phyloP scores from a whole-genome alignment of 2,888 invertebrate species.

The Phragmatobia fuliginosa region DNA sequence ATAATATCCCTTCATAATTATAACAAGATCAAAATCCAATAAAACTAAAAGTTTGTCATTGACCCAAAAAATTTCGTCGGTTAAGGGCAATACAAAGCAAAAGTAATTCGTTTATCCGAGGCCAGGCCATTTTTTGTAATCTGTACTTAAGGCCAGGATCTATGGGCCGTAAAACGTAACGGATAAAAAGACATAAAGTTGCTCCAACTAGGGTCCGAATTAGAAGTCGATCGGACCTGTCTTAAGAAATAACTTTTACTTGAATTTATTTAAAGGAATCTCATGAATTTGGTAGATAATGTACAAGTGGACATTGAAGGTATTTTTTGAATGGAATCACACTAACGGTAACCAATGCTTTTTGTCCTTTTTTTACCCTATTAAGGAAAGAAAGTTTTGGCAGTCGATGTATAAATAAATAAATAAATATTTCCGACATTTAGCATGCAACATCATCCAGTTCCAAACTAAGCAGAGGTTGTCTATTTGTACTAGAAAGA shows the following conservation, averaged over 20 bases:
- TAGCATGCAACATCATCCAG: too few species aligned
- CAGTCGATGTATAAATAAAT: too few species aligned
- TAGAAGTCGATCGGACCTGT: constrained; percentile 14
- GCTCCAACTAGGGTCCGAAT: constrained; percentile 19
- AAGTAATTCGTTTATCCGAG: constrained; percentile 21
- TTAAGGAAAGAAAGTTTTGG: too few species aligned
- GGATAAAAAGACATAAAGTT: constrained; percentile 37
- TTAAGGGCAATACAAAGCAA: constrained; percentile 9
- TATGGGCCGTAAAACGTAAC: constrained; percentile 43
- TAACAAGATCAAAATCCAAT: constrained; percentile 5
- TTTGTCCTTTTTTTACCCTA: too few species aligned
- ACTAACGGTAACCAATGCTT: neutral
- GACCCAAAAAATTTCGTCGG: constrained; percentile 4
- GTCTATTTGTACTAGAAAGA: too few species aligned
- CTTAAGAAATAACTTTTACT: neutral
- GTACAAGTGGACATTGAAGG: neutral
- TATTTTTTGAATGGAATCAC: neutral
- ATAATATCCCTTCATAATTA: neutral
- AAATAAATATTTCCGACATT: too few species aligned
- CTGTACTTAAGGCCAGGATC: constrained; percentile 40
- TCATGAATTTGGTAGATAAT: neutral
- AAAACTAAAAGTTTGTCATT: constrained; percentile 9
- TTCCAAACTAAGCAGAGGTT: too few species aligned
- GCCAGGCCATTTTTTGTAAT: constrained; percentile 45
- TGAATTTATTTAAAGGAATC: neutral